These are phyloP conservation scores for Myripristis jacobus DNA, from an alignment of 2,797 vertebrate genomes.

Conservation along the genomic window DNA sequence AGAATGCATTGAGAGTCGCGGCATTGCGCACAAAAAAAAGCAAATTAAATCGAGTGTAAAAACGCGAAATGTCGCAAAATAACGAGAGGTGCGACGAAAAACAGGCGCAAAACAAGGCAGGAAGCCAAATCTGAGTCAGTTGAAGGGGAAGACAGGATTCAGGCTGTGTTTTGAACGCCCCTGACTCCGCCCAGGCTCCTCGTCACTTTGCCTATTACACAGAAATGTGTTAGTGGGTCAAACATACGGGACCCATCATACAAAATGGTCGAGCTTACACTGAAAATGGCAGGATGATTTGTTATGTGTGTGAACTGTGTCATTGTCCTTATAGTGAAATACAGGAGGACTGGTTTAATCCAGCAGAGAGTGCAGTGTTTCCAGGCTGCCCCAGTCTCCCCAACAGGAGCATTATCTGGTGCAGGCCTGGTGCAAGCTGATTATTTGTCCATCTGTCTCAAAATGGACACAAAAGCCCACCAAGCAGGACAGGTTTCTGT, in stretches of 20 bases:
- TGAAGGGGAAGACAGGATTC: slow-evolving; percentile 27
- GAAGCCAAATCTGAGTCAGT: slow-evolving; percentile 43
- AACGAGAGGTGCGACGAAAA: background rate
- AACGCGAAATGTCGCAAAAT: background rate
- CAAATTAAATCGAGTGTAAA: background rate
- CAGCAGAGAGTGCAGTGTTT: background rate
- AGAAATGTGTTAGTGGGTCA: slow-evolving; percentile 83
- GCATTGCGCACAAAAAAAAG: slow-evolving; percentile 55
- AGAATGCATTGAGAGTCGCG: slow-evolving; percentile 3
- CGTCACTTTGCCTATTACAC: slow-evolving; percentile 41
- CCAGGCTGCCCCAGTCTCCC: too few relatives aligned
- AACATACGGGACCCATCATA: slow-evolving; percentile 73
- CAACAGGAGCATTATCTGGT: too few relatives aligned
- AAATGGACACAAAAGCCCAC: too few relatives aligned
- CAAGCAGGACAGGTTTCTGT: too few relatives aligned
- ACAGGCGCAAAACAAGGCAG: slow-evolving; percentile 59
- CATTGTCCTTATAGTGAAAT: too few relatives aligned
- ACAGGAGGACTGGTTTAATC: too few relatives aligned
- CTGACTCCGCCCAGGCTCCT: slow-evolving; percentile 67
- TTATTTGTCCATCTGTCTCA: too few relatives aligned
- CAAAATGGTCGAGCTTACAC: slow-evolving; percentile 77
- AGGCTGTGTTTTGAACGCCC: slow-evolving; percentile 70
- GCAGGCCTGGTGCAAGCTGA: too few relatives aligned
- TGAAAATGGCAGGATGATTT: slow-evolving; percentile 74
- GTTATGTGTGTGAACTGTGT: background rate